Evolutionary conservation across 2,888 invertebrate species (phyloP), one percentile per base, ranked within the genome.

Genomic region (Temnothorax rugatulus): DNA sequence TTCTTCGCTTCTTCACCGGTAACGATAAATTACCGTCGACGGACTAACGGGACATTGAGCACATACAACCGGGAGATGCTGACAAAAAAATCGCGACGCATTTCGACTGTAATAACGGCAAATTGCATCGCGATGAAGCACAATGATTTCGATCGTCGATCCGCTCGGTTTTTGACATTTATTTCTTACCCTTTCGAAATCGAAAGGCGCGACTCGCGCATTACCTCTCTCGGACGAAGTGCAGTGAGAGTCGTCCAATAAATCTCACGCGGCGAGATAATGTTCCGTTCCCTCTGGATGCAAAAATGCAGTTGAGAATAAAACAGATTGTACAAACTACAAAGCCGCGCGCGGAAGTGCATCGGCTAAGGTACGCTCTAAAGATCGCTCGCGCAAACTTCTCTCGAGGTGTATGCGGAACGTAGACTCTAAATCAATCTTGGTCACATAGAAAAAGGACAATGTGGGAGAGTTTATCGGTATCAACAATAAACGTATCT

Each of bases 1-100:
- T 69, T 59, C 57, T 68, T 59, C 38, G 15, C 41, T 44, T 34
- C 59, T 82, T 66, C 81, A 50, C 4, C 50, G 66, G 71, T 68
- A 68, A 84, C 82, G 77, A 86, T 84, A 77, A 86, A 86, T 84
- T 68, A 71, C 66, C 83, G 77, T 63, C 73, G 47, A 25, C 13
- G 54, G 15, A 73, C 34, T 84, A 84, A 86, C 86, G 84, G 84
- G 64, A 85, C 29, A 68, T 73, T 75, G 81, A 73, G 59, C 64
- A 15, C 74, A 38, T 71, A 69, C 57, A 50, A 74, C n/a, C 21
- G 38, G 57, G 47, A 44, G 59, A 82, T 63, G 21, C 38, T 57
- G 54, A 29, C 34, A 82, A 86, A 86, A 54, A 84, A 84, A 50
- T 68, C 25, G 15, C 25, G 18, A 50, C 71, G 25, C 57, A 44